Conservation (phyloP, 2,888 invertebrate genomes). For the Ormyrus labotus region DNA sequence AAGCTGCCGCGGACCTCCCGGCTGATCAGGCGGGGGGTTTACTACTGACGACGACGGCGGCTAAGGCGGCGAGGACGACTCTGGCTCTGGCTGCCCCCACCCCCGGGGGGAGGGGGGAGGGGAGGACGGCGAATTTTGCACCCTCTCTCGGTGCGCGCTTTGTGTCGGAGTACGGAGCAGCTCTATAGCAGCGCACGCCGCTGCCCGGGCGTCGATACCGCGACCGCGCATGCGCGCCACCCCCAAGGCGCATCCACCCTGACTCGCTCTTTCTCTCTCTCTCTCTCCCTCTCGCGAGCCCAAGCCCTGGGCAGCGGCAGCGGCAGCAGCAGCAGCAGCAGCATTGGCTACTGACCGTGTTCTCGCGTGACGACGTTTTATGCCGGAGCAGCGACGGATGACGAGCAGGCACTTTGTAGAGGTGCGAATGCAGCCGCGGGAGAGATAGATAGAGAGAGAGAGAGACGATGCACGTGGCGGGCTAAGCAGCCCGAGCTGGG, state of each 20-base stretch:
- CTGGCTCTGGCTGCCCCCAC: too few relatives aligned
- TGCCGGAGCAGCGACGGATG: neutral
- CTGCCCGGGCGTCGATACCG: constrained; percentile 72
- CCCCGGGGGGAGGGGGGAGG: too few relatives aligned
- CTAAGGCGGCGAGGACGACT: constrained; percentile 9
- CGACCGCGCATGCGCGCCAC: constrained; percentile 73
- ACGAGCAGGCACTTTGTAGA: neutral
- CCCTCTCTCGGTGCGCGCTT: constrained; percentile 20
- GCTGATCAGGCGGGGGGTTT: constrained; percentile 71
- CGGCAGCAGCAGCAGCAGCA: constrained; percentile 61
- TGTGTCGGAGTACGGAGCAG: constrained; percentile 7
- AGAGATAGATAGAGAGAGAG: neutral
- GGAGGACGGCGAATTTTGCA: constrained; percentile 31
- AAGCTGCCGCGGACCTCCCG: constrained; percentile 57
- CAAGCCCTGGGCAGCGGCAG: constrained; percentile 18
- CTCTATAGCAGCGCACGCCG: constrained; percentile 36
- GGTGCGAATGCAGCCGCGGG: neutral
- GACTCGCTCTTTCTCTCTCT: constrained; percentile 25
- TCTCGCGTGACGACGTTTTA: constrained; percentile 19
- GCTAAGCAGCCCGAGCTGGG: neutral
- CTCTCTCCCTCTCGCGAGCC: neutral
- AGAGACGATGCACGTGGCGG: neutral
- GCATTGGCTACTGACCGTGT: constrained; percentile 66
- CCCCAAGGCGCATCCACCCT: constrained; percentile 60
- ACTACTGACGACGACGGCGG: constrained; percentile 66